Conservation (phyloP, 1,140 invertebrate genomes). For the Druon quercuslanigerum region DNA sequence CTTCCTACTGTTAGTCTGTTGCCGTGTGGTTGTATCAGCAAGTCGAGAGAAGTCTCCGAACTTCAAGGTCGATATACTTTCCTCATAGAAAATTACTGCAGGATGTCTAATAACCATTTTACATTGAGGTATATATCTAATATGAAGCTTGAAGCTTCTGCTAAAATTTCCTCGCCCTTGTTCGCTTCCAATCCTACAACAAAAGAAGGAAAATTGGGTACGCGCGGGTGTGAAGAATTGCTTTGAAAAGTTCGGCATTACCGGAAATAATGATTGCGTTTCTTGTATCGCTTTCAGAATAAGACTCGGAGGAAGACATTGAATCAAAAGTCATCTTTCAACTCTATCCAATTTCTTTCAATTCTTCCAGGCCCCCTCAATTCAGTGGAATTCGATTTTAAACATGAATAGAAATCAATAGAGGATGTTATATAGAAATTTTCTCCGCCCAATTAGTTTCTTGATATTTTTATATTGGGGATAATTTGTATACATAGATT, state of each 20-base stretch:
- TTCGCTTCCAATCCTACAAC: neutral
- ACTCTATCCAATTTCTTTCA: slow-evolving; percentile 5
- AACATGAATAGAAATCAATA: neutral
- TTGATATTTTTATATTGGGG: slow-evolving; percentile 1
- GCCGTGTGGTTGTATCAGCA: too few relatives aligned
- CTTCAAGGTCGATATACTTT: slow-evolving; percentile 5
- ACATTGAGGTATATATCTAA: too few relatives aligned
- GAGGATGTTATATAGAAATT: neutral
- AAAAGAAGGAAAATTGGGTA: slow-evolving; percentile 3
- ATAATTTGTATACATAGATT: neutral
- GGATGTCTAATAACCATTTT: slow-evolving; percentile 17
- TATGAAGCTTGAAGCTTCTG: neutral
- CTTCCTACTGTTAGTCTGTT: too few relatives aligned
- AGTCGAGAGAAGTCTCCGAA: neutral
- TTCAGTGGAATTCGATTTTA: neutral
- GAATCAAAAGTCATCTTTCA: slow-evolving; percentile 12
- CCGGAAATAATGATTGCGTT: slow-evolving; percentile 15
- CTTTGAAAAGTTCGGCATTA: neutral
- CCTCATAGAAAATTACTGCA: neutral
- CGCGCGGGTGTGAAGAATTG: slow-evolving; percentile 26
- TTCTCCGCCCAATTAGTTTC: neutral
- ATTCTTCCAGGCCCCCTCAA: neutral
- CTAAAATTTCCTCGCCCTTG: slow-evolving; percentile 12
- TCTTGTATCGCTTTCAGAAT: slow-evolving; percentile 10
- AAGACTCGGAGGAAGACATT: neutral